Evolutionary conservation across 2,888 invertebrate species (phyloP).

Genomic region (Drosophila pullipes): DNA sequence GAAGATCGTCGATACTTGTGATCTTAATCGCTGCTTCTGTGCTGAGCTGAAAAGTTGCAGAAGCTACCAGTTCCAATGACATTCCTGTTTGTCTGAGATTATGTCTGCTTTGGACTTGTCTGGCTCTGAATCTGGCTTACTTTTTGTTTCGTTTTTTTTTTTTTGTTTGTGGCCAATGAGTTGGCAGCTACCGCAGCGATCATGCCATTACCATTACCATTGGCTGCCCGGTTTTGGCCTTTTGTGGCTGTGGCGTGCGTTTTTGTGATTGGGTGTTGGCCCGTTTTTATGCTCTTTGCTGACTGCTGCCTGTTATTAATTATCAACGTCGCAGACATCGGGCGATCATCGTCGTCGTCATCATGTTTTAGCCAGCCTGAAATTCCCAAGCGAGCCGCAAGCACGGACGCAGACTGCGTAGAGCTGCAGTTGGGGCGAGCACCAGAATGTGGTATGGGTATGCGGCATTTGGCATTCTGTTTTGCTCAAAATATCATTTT

Average conservation of each 20-base stretch:
- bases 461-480: conserved; percentile 57
- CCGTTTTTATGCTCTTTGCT: conserved; percentile 71
- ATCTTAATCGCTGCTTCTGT: conserved; percentile 57
- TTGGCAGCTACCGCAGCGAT: conserved; percentile 49
- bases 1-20: conserved; percentile 45
- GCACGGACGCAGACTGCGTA: conserved; percentile 3
- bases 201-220: conserved; percentile 67
- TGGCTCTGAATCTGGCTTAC: conserved; percentile 29
- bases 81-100: conserved; percentile 82
- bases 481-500: conserved; percentile 72
- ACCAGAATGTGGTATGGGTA: conserved; percentile 52
- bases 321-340: conserved; percentile 63
- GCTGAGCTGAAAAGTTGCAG: not conserved
- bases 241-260: conserved; percentile 37
- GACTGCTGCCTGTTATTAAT: conserved; percentile 65
- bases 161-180: conserved; percentile 48
- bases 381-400: conserved; percentile 67
- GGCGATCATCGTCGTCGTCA: conserved; percentile 52
- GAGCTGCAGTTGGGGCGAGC: conserved; percentile 46
- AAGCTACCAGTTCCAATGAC: conserved; percentile 53
- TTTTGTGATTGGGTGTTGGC: conserved; percentile 72
- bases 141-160: conserved; percentile 30
- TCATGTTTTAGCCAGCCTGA: conserved; percentile 32
- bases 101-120: conserved; percentile 73
- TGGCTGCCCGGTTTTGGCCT: conserved; percentile 59